Base-by-base conservation (phyloP, 2,888 invertebrate genomes). In the Octonoba sinensis region DNA sequence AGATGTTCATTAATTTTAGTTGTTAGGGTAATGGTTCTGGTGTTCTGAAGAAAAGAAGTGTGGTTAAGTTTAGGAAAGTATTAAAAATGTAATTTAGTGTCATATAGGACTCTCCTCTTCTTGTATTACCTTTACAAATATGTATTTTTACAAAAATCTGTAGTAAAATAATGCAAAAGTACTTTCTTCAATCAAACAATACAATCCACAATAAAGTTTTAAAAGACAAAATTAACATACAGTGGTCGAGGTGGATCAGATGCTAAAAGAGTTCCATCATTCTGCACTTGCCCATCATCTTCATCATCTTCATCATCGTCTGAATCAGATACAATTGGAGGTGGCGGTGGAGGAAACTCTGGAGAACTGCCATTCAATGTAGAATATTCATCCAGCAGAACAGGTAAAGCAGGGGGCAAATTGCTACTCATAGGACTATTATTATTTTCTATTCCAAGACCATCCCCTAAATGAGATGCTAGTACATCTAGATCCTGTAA, bases 211-310 rank as follows among this genome's bases (percentile, higher is more conserved):
- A 6, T 11, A 36, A 11, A 8, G 36, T 36, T 27, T 27, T 27
- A 27, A 27, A 27, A 27, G 6, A 36, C 11, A 36, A 36, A 36
- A 51, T 24, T 46, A 71, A 87, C 88, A 87, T 86, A 89, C 96
- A 98, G 93, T 86, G 97, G 97, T 89, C 97, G 95, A 22, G 97
- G 96, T 75, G 97, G 97, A 90, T 98, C 98, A 87, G 97, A 97
- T 83, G 97, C 97, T 73, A 97, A 91, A 76, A 98, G 91, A 1
- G 98, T 97, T 84, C 97, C 98, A 89, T 98, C 97, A 87, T 96
- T 96, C 86, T 95, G 91, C 82, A 92, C 93, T 86, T 93, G 91
- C 78, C 94, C 86, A 84, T 88, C 87, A 84, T 87, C 86, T 79
- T 88, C 86, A 82, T 86, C 86, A 44, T 85, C 85, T 47, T 84